Evolutionary conservation across 1,140 invertebrate genomes (phyloP), one percentile per base, ranked within the genome.

Genomic region (Rhagoletis zephyria): DNA sequence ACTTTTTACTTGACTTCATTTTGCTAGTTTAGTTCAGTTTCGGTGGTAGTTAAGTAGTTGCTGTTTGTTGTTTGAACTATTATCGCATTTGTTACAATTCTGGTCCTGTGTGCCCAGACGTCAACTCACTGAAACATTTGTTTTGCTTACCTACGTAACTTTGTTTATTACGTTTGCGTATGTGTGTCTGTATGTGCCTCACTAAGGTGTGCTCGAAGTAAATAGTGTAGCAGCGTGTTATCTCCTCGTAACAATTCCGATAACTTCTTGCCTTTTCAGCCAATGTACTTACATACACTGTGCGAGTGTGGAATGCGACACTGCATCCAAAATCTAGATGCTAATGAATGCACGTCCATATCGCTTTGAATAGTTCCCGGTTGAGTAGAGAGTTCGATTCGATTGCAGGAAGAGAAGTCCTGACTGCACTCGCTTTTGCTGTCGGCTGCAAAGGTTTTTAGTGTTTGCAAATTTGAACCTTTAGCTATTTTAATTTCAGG

Each of bases 1-100:
- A 81, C 74, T 42, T 81, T 81, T 81, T 81, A 48, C 48, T 81
- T 19, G 51, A 51, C 74, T 81, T 30, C 9, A 81, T 48, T 70
- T 56, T 48, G 48, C 6, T 9, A 19, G 30, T 40, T 67, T 19
- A 3, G 61, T 63, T 12, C 16, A 51, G 67, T 74, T 74, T 74
- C 67, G 40, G 40, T 74, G 67, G 67, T 74, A 74, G 67, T 74
- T 74, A 48, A 74, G 67, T 74, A 48, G 30, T 63, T 85, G 30
- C 63, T 85, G 30, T 85, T 85, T 85, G 30, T 85, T 85, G 30
- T 85, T 85, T 85, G 56, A 61, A 85, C 59, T 61, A 85, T 85
- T 85, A 85, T 85, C 85, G 60, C 60, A 85, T 85, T 85, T 85
- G 85, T 30, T 61, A 14, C 59, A 61, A 85, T 59, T 40, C 51